A percentile compares a stretch with the other conserved stretches of the same genome.
These are phyloP conservation scores for Agrotis ipsilon DNA, from an alignment of 2,888 invertebrate species.

Conservation along the genomic window DNA sequence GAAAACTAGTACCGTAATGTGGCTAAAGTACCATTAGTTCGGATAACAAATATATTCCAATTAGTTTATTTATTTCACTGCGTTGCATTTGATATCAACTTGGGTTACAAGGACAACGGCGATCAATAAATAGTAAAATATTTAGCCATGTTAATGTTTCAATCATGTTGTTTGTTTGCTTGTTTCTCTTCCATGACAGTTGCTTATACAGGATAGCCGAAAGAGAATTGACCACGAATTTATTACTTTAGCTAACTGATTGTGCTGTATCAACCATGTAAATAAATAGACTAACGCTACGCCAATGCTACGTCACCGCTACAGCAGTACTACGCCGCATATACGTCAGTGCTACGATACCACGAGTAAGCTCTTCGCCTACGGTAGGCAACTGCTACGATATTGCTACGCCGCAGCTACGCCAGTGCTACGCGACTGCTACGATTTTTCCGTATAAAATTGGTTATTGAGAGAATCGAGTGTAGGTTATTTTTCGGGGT, in stretches of 20 bases:
- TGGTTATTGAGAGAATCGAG: not conserved
- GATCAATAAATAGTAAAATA: not conserved
- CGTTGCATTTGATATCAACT: not conserved
- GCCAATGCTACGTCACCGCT: not conserved
- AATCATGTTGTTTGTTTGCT: constrained; percentile 7
- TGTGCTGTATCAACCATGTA: not conserved
- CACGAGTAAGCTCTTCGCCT: no score
- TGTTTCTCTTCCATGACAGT: not conserved
- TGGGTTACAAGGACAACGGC: not conserved
- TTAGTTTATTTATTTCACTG: constrained; percentile 4
- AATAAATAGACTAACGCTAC: not conserved
- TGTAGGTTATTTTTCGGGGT: no score
- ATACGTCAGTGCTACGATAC: not conserved
- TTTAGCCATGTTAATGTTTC: not conserved
- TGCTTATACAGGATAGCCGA: not conserved
- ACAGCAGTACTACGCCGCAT: not conserved
- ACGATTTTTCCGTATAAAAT: not conserved
- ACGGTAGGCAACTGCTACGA: not conserved
- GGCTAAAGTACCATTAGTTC: not conserved
- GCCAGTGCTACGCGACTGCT: not conserved
- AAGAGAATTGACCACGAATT: not conserved
- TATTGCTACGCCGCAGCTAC: not conserved
- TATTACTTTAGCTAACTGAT: no score
- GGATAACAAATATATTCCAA: not conserved
- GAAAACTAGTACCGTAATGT: not conserved